A percentile compares a stretch with the other conserved stretches of the same genome.
Evolutionary conservation across 2,888 invertebrate genomes (phyloP).

Genomic region (Patella depressa): DNA sequence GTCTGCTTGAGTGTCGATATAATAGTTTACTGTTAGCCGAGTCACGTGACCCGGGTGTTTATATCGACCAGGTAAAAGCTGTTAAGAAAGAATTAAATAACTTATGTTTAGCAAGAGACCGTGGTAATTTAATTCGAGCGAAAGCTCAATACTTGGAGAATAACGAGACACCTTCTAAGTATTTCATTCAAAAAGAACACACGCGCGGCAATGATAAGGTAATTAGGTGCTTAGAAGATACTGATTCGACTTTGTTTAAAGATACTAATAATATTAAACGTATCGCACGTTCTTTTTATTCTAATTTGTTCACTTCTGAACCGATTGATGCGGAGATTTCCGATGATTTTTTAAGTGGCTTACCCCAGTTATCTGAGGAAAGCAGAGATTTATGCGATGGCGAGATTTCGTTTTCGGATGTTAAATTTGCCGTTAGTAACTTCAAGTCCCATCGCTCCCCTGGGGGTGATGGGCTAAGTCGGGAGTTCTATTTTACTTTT

Average conservation of each 20-base stretch:
- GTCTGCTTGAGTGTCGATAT: background rate
- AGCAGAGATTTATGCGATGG: background rate
- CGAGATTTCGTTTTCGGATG: background rate
- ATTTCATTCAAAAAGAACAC: background rate
- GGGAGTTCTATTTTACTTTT: background rate
- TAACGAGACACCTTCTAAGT: background rate
- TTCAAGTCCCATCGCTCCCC: background rate
- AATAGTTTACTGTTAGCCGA: background rate
- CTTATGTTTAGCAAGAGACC: background rate
- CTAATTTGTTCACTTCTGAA: background rate
- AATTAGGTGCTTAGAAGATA: background rate
- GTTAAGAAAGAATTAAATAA: constrained; percentile 4
- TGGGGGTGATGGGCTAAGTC: background rate
- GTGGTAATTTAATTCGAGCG: background rate
- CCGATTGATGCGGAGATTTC: background rate
- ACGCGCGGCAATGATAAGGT: background rate
- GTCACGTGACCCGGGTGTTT: background rate
- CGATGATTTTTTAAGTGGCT: background rate
- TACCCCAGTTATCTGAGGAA: background rate
- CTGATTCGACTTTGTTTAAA: background rate
- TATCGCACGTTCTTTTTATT: background rate
- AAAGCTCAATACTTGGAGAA: constrained; percentile 4
- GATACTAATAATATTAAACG: background rate
- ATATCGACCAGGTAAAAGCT: background rate
- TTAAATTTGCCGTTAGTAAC: background rate